These are phyloP conservation scores for Eurystomus glaucurus DNA, from an alignment of 2,797 vertebrate genomes.

Conservation along the genomic window DNA sequence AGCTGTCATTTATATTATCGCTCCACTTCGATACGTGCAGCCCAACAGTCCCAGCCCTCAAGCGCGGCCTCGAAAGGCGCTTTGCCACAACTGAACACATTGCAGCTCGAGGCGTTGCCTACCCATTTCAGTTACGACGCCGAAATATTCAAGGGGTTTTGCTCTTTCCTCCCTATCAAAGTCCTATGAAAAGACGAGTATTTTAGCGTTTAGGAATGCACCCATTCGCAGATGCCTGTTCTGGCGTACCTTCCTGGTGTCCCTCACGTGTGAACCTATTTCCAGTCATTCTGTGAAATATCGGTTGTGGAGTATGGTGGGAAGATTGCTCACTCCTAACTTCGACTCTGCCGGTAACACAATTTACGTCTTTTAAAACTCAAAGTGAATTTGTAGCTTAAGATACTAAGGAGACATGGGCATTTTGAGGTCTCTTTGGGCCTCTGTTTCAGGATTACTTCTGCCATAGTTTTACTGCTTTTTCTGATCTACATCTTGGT, in stretches of 20 bases:
- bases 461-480: neutral
- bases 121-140: rapidly evolving
- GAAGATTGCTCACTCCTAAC: neutral
- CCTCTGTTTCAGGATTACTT: neutral
- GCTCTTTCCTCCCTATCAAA: neutral
- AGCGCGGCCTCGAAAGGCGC: neutral
- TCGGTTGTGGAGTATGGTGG: rapidly evolving
- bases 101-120: rapidly evolving
- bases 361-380: neutral
- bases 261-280: neutral
- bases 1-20: slow-evolving; percentile 74
- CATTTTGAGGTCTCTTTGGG: neutral
- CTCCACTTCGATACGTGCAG: slow-evolving; percentile 19
- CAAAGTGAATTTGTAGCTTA: neutral
- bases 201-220: neutral
- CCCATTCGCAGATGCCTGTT: rapidly evolving
- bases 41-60: neutral
- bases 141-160: neutral
- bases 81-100: neutral
- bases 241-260: rapidly evolving
- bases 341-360: neutral
- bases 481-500: neutral
- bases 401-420: rapidly evolving
- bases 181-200: neutral
- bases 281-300: neutral